Base-by-base conservation (phyloP, 2,888 invertebrate species). In the Meandrusa payeni region DNA sequence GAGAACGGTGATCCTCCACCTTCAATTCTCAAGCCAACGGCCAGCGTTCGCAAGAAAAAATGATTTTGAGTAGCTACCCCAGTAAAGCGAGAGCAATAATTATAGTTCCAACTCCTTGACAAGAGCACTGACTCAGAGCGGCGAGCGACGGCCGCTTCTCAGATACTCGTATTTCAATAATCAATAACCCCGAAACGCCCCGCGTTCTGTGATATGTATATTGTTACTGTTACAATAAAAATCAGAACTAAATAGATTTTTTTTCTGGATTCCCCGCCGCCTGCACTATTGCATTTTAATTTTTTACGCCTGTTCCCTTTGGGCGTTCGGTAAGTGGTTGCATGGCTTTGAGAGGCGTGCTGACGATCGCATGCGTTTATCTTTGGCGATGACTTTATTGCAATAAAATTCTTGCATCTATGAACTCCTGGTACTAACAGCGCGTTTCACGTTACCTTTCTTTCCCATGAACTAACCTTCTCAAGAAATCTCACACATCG, bases 171-270 rank as follows among this genome's bases (percentile, higher is more conserved):
- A 60, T 64, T 61, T 59, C 59, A 52, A 59, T 60, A 62, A 64
- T 63, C 67, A 32, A 68, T 65, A 68, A 72, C 80, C 86, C 83
- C 82, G 76, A 81, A 85, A 81, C 83, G 87, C 86, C 85, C 85
- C 86, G 86, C 86, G 87, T 85, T 83, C 86, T 87, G 86, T 87
- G 87, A 87, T 87, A 86, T 80, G 79, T 82, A 79, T 76, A 82
- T 78, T 83, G 81, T 87, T 87, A 85, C 68, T 83, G 85, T 86
- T 87, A 85, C 76, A 87, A 83, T 86, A 86, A 87, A 86, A 74
- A 50, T 72, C 69, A 68, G 74, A 76, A 75, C 59, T 67, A 60
- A 72, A 64, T 63, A 65, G 70, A 62, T 65, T 69, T 58, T 59
- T 75, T 75, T 76, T 68, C 69, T n/a, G n/a, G 64, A 64, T 64